Base-by-base conservation (phyloP, 92 coral and sea anemone genomes). In the Nematostella vectensis region DNA sequence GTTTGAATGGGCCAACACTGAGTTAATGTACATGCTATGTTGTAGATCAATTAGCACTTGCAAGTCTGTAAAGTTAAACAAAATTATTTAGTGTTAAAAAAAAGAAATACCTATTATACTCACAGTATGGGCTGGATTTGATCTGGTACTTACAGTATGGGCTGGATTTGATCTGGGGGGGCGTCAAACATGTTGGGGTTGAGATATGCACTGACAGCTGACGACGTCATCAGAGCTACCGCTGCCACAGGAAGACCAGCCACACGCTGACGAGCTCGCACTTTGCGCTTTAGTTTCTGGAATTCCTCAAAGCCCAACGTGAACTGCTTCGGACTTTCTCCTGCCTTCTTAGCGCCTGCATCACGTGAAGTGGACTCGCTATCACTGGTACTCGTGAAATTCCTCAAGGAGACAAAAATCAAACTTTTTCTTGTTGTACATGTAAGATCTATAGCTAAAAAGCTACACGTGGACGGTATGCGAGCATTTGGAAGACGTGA, bases 171-270 rank as follows among this genome's bases (percentile, higher is more conserved):
- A 42, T 93, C 99, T 16, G 99, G 96, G 22, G 99, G 66, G 23
- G 99, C 99, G 65, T 93, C 99, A 72, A 93, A 93, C 83, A 93
- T 82, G 58, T 82, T 78, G 3, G 99, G 99, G 54, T 86, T 86
- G 72, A 93, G 48, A 55, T 82, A 87, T 2, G 95, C 99, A 70
- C 88, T 82, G 20, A 71, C 85, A 57, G 82, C 85, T 8, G 96
- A 86, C 12, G 99, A 93, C 25, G 99, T 66, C 50, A 83, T 26
- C 61, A 93, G 57, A 51, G 80, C 96, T 22, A 83, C 75, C 19
- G 87, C 82, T 37, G 88, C 99, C 42, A 86, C 58, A 27, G 99
- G 99, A 29, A 93, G 65, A 1, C 99, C 99, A 25, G 99, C 95
- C 16, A 93, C 67, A 50, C 96, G 74, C 69, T 93, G 95, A 27